Evolutionary conservation across 2,888 invertebrate genomes (phyloP), one percentile per base, ranked within the genome.

Genomic region (Pachydiplax longipennis): DNA sequence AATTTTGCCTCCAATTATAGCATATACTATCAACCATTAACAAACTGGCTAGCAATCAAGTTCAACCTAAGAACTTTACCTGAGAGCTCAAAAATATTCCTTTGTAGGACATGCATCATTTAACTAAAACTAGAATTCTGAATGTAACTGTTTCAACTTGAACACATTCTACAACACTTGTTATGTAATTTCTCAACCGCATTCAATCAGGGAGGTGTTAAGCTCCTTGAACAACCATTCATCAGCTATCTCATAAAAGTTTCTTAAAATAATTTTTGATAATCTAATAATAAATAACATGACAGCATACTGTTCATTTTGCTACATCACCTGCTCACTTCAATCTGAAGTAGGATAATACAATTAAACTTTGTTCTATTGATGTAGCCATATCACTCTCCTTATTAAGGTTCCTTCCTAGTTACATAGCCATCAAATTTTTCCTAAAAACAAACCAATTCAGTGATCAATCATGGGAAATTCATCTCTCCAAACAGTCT

Each of bases 281-380:
- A 40, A 18, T 65, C 87, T 87, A 87, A n/a, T 65, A 87, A 87
- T 87, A 87, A 87, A 87, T 87, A 61, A 87, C 87, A 87, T 65
- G 87, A 61, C 87, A 87, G 87, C 12, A 37, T 87, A 61, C 87
- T 87, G 87, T 87, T 87, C 87, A 87, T 87, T 37, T 12, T n/a
- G 31, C 58, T 40, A 61, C 58, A 83, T 58, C 18, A 61, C 87
- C 37, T 18, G 15, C 58, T 18, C 87, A 87, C 87, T 87, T 87
- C 87, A 87, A 87, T 87, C 87, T 87, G 87, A 87, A 87, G 87
- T 37, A 87, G 87, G 61, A 87, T 61, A 37, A 22, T 37, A 61
- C 87, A 87, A 87, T 73, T 58, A 61, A n/a, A 87, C 18, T 37
- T 18, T 65, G 40, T 37, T 65, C 61, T 61, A 65, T 40, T 87